These are phyloP conservation scores for Hecatera dysodea DNA, from an alignment of 2,888 invertebrate species.

Conservation along the genomic window DNA sequence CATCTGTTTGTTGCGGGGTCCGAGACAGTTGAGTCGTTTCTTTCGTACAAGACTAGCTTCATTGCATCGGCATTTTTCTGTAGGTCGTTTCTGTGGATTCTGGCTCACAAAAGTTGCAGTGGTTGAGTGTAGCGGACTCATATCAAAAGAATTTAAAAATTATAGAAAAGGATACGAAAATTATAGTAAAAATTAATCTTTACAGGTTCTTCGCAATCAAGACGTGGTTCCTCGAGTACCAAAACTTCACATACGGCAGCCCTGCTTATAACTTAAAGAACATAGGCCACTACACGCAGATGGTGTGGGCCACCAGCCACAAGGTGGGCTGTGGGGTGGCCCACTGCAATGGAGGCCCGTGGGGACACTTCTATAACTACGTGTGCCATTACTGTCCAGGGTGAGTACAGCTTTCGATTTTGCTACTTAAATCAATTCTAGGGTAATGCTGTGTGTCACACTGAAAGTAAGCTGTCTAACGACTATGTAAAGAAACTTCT, in stretches of 20 bases:
- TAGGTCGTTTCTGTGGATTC: too few species aligned
- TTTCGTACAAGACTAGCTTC: too few species aligned
- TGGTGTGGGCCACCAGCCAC: constrained; percentile 95
- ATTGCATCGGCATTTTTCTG: too few species aligned
- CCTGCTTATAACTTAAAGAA: constrained; percentile 91
- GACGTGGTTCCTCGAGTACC: constrained; percentile 94
- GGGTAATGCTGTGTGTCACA: not conserved
- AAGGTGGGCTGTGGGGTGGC: constrained; percentile 94
- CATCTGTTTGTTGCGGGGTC: too few species aligned
- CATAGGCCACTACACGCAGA: constrained; percentile 95
- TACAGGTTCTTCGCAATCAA: constrained; percentile 94
- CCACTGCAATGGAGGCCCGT: constrained; percentile 92
- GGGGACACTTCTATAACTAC: constrained; percentile 94
- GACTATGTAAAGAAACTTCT: not conserved
- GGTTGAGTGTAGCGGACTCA: too few species aligned
- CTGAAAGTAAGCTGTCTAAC: not conserved
- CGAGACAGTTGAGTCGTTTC: too few species aligned
- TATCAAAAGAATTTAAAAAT: too few species aligned
- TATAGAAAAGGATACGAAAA: too few species aligned
- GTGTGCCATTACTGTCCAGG: constrained; percentile 96
- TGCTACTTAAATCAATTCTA: not conserved
- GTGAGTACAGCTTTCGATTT: constrained; percentile 87
- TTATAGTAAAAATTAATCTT: not conserved
- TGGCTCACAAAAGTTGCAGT: too few species aligned
- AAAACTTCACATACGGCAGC: constrained; percentile 93